A percentile compares a stretch with the other conserved stretches of the same genome.
phyloP scores from a whole-genome alignment of 2,113 vertebrate genomes.

The Mixornis gularis region DNA sequence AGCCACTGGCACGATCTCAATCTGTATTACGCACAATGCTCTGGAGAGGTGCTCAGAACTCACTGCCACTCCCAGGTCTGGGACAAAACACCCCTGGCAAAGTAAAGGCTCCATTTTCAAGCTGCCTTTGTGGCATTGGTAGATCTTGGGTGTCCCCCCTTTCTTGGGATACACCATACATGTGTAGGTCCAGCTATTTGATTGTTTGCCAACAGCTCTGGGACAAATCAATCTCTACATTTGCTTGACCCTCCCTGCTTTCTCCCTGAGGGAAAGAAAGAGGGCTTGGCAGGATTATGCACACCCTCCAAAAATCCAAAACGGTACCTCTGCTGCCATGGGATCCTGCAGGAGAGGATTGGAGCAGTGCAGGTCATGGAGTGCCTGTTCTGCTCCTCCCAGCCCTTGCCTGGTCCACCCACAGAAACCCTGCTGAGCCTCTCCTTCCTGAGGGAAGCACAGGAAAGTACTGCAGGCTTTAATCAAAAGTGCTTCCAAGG shows the following conservation, averaged over 20 bases:
- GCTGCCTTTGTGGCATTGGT: not conserved
- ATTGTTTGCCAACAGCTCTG: not conserved
- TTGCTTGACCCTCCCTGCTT: not conserved
- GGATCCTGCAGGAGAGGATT: not conserved
- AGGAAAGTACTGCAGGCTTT: not conserved
- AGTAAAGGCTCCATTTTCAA: not conserved
- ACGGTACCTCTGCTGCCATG: not conserved
- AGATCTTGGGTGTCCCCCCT: not conserved
- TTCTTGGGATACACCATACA: not conserved
- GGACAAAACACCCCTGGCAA: not conserved
- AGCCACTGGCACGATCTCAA: not conserved
- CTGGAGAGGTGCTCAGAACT: not conserved
- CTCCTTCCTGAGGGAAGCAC: not conserved
- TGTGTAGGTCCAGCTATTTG: rapidly evolving
- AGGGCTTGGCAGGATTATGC: not conserved
- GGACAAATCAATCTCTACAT: not conserved
- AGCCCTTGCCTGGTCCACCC: not conserved
- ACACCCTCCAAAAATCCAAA: not conserved
- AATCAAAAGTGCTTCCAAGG: not conserved
- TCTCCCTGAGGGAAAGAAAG: not conserved
- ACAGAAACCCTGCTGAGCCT: not conserved
- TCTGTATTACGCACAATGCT: not conserved
- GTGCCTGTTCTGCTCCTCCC: not conserved
- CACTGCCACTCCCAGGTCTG: not conserved
- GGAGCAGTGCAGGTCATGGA: rapidly evolving